Base-by-base conservation (phyloP, 2,797 vertebrate genomes). In the Pseudotriccus pelzelni region DNA sequence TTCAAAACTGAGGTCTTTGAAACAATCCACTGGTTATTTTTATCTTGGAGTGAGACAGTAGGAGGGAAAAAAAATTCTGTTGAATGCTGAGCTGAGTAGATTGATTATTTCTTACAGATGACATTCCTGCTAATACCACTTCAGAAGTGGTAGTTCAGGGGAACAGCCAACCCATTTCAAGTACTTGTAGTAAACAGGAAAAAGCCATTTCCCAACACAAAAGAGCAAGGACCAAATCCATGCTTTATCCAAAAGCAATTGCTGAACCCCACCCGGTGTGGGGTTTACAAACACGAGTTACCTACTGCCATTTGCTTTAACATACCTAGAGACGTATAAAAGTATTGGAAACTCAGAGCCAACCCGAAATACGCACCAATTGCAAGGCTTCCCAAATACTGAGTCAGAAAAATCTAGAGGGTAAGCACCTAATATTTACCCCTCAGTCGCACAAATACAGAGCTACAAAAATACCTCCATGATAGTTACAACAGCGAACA, bases 331-430 rank as follows among this genome's bases (percentile, higher is more conserved):
- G 37, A 72, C 24, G 3, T 69, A 74, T 27, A 58, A 21, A 67
- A 67, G 25, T 32, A 58, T 1, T 49, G 46, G 58, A 58, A 90
- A 62, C 12, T 46, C 37, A 62, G 27, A 50, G 37, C 21, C 1
- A 7, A 63, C 16, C 23, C 0, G 0, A 89, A 12, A 85, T 7
- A 58, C 0, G 46, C 1, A 63, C 9, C 37, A 53, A 12, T 41
- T 66, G 37, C 78, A 72, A 87, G 25, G 34, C 21, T 64, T 78
- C 34, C n/a, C 39, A 39, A 23, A 27, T 59, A 25, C 21, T 43
- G 28, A 55, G 17, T 50, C 20, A 76, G 52, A 34, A 68, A 87
- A 47, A 75, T 6, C 43, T 32, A n/a, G 1, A n/a, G 59, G 23
- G 75, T 62, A 60, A 91, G 62, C 22, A 77, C 11, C 25, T 64